Base-by-base conservation (phyloP, 2,888 invertebrate genomes). In the Podotricha telesiphe region DNA sequence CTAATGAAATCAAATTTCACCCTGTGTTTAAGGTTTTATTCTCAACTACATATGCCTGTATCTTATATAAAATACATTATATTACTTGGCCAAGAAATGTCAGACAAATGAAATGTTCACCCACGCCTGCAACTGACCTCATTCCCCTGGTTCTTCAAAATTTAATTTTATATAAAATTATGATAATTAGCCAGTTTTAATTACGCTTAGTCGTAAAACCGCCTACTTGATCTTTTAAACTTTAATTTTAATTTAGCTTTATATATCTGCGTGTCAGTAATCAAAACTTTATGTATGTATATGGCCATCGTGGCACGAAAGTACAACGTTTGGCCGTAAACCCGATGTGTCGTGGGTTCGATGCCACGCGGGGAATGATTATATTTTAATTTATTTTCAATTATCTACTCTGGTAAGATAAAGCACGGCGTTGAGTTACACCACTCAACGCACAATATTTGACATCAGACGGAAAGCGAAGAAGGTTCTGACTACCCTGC, bases 171-270 rank as follows among this genome's bases (percentile, higher is more conserved):
- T 68, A 50, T 56, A 64, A 68, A 63, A 62, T 67, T 48, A 68
- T 63, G 13, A 63, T 48, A 63, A 68, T 56, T 56, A 63, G 40
- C 40, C 28, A 19, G n/a, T 56, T 68, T 56, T 63, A 68, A 68
- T 50, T 63, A 56, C 56, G 56, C 15, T 65, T 8, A 56, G 15
- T 17, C n/a, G 20, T 37, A 48, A 66, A 45, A 0, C 40, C 6
- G 22, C 20, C 10, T 5, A 34, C 34, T 48, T 58, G 13, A 65
- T 58, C 48, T 50, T 58, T 34, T n/a, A 48, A 47, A 19, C 11
- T 47, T 61, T 17, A 19, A 15, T 20, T 34, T n/a, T n/a, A 19
- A 45, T 10, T n/a, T 20, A 15, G 11, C 15, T 20, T 58, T 20
- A 1, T 15, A 34, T 48, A 13, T 13, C 11, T 42, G 11, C 13